Percentiles rank a stretch among this genome's conserved stretches.
These are phyloP conservation scores for Steromphala cineraria DNA, from an alignment of 2,888 invertebrate genomes.

Conservation along the genomic window DNA sequence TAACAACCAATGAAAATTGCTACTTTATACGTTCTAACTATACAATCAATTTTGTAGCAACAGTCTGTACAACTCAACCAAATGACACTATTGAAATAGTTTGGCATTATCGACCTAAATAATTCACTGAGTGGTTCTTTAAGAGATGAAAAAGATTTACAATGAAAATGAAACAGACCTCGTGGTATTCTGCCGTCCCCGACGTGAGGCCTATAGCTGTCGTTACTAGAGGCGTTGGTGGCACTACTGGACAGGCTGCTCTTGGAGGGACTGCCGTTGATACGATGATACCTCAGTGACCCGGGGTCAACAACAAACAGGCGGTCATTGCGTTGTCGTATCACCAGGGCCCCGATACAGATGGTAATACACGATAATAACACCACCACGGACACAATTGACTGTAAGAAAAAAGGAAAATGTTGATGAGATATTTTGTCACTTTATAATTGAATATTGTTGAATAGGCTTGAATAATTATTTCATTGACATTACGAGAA, in stretches of 20 bases:
- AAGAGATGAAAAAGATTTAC: no score
- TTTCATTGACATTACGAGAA: no score
- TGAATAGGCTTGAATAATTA: no score
- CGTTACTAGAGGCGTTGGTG: background rate
- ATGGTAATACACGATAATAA: constrained; percentile 78
- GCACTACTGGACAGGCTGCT: background rate
- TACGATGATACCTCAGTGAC: no score
- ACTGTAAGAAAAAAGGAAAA: constrained; percentile 48
- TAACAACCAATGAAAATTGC: no score
- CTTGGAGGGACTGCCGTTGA: background rate
- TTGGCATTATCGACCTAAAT: no score
- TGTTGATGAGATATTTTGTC: no score
- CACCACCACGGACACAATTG: constrained; percentile 57
- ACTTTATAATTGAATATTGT: no score
- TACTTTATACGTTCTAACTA: no score
- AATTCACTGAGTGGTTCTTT: background rate
- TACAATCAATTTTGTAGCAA: no score
- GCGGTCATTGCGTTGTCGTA: constrained; percentile 84
- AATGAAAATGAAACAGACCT: background rate
- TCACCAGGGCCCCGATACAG: constrained; percentile 86
- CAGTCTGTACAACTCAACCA: no score
- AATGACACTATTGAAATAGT: no score
- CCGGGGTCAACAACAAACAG: constrained; percentile 13
- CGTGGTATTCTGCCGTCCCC: background rate
- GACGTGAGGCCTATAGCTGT: constrained; percentile 11